Evolutionary conservation across 2,797 vertebrate species (phyloP).

Genomic region (Numenius phaeopus): DNA sequence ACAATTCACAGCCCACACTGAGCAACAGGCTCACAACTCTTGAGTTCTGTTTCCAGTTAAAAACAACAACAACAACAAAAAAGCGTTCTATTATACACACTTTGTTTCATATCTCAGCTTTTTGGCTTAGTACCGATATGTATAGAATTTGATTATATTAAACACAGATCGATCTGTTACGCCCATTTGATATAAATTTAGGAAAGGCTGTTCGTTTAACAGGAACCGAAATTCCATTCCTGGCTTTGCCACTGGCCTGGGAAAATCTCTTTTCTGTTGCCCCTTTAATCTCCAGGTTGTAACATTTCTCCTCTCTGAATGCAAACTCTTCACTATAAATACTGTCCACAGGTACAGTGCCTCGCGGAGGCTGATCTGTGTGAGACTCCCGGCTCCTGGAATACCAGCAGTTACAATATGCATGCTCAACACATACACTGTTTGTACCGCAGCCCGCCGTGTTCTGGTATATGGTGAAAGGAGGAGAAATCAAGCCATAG

Average conservation of each 20-base stretch:
- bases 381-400: not conserved
- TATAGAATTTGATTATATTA: not conserved
- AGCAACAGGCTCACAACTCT: not conserved
- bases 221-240: not conserved
- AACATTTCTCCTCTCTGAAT: not conserved
- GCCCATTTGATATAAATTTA: not conserved
- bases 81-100: not conserved
- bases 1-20: not conserved
- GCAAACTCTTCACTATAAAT: not conserved
- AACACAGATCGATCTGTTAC: not conserved
- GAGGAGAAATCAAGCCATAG: not conserved
- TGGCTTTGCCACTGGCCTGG: not conserved
- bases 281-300: not conserved
- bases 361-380: not conserved
- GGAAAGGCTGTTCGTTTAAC: not conserved
- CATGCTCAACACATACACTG: fast-evolving
- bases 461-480: fast-evolving
- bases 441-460: not conserved
- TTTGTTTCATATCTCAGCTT: not conserved
- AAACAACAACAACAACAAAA: not conserved
- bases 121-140: not conserved
- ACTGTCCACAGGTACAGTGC: not conserved
- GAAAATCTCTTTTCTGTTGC: not conserved
- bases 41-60: not conserved
- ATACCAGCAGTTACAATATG: not conserved